A percentile compares a stretch with the other conserved stretches of the same genome.
These are phyloP conservation scores for Tigriopus californicus DNA, from an alignment of 2,888 invertebrate species.

Conservation along the genomic window DNA sequence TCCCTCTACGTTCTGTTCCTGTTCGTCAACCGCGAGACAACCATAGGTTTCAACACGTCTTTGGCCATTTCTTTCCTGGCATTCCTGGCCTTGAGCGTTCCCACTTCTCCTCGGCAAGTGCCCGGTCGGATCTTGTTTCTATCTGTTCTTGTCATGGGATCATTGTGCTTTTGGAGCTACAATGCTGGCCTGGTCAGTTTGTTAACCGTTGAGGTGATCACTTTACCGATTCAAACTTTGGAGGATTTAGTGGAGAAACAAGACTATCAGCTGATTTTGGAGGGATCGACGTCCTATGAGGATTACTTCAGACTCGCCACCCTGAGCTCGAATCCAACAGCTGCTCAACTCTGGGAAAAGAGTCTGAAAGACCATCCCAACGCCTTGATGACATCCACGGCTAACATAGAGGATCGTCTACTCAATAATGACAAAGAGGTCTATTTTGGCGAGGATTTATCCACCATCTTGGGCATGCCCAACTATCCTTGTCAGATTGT, in stretches of 20 bases:
- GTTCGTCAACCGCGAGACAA: neutral
- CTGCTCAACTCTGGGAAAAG: neutral
- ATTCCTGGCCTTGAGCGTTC: neutral
- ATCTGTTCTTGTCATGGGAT: neutral
- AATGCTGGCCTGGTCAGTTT: constrained; percentile 5
- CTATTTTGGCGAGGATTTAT: neutral
- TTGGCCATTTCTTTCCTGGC: neutral
- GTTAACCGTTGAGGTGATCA: neutral
- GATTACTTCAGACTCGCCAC: neutral
- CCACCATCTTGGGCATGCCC: neutral
- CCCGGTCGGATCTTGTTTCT: constrained; percentile 3
- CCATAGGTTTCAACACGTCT: neutral
- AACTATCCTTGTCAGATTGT: neutral
- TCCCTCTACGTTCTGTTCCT: neutral
- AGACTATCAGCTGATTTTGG: constrained; percentile 1
- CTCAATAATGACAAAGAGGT: neutral
- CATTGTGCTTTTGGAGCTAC: constrained; percentile 1
- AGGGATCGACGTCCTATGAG: neutral
- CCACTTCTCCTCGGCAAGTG: neutral
- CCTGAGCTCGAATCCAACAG: neutral
- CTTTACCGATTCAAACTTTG: neutral
- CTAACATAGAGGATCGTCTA: neutral
- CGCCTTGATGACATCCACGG: neutral
- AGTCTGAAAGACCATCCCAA: neutral
- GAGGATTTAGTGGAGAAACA: neutral